A percentile compares a stretch with the other conserved stretches of the same genome.
Evolutionary conservation across 2,888 invertebrate genomes (phyloP).

Genomic region (Bugula neritina): DNA sequence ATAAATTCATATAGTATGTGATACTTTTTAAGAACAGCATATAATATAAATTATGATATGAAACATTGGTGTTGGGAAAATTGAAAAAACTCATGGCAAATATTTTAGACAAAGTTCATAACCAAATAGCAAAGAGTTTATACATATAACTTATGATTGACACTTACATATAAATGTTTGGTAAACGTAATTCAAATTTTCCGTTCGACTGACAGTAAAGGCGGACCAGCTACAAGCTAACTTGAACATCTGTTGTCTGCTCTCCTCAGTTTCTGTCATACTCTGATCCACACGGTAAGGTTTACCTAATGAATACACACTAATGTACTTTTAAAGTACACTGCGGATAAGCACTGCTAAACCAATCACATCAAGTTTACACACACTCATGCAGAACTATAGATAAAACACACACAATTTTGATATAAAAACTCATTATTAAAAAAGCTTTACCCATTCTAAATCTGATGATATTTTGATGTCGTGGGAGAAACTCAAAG

Average conservation of each 20-base stretch:
- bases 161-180: slow-evolving; percentile 27
- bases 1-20: too few relatives aligned
- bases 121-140: too few relatives aligned
- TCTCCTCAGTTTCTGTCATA: slow-evolving; percentile 38
- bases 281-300: slow-evolving; percentile 41
- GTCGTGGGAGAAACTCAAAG: slow-evolving; percentile 89
- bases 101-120: too few relatives aligned
- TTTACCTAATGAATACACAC: slow-evolving; percentile 37
- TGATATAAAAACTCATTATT: background rate
- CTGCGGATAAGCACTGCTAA: too few relatives aligned
- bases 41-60: too few relatives aligned
- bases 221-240: slow-evolving; percentile 53
- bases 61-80: too few relatives aligned
- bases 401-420: background rate
- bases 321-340: background rate
- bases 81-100: too few relatives aligned
- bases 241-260: slow-evolving; percentile 45
- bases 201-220: slow-evolving; percentile 48
- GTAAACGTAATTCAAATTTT: slow-evolving; percentile 25
- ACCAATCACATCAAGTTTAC: too few relatives aligned
- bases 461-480: slow-evolving; percentile 90
- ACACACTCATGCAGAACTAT: background rate
- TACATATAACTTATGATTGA: too few relatives aligned
- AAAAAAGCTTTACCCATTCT: slow-evolving; percentile 53
- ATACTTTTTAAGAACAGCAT: too few relatives aligned